Percentiles rank a stretch among this genome's conserved stretches.
Evolutionary conservation across 1,140 invertebrate genomes (phyloP).

Genomic region (Listronotus oregonensis): DNA sequence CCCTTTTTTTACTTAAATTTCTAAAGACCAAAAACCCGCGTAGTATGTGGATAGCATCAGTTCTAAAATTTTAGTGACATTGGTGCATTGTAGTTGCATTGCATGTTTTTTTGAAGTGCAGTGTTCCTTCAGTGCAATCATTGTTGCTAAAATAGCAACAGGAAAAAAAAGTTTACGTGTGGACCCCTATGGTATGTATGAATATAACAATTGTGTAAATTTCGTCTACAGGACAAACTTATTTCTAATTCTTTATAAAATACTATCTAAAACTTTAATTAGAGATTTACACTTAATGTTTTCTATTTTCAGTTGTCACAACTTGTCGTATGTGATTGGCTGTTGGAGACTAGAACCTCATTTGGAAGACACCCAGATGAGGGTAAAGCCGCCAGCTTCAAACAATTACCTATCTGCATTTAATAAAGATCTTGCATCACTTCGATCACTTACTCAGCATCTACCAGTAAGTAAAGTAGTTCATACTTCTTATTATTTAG

Average conservation of each 20-base stretch:
- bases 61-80: constrained; percentile 4
- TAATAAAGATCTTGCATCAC: constrained; percentile 82
- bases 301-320: constrained; percentile 74
- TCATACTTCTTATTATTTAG: too few relatives aligned
- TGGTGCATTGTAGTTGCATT: constrained; percentile 98
- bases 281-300: constrained; percentile 1
- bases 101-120: constrained; percentile 78
- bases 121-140: constrained; percentile 87
- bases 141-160: constrained; percentile 23
- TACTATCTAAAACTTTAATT: too few relatives aligned
- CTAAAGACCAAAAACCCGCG: too few relatives aligned
- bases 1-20: too few relatives aligned
- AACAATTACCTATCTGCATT: constrained; percentile 73
- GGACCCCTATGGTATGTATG: not conserved
- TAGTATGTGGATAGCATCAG: too few relatives aligned
- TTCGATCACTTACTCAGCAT: constrained; percentile 80
- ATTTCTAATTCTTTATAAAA: too few relatives aligned
- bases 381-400: constrained; percentile 58
- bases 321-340: constrained; percentile 88
- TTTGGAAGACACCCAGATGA: constrained; percentile 74
- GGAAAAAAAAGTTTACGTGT: not conserved
- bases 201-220: not conserved
- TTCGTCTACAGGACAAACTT: not conserved
- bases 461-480: constrained; percentile 74
- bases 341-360: constrained; percentile 83